A percentile compares a stretch with the other conserved stretches of the same genome.
Conservation (phyloP, 2,888 invertebrate genomes). For the Aspidapion aeneum region DNA sequence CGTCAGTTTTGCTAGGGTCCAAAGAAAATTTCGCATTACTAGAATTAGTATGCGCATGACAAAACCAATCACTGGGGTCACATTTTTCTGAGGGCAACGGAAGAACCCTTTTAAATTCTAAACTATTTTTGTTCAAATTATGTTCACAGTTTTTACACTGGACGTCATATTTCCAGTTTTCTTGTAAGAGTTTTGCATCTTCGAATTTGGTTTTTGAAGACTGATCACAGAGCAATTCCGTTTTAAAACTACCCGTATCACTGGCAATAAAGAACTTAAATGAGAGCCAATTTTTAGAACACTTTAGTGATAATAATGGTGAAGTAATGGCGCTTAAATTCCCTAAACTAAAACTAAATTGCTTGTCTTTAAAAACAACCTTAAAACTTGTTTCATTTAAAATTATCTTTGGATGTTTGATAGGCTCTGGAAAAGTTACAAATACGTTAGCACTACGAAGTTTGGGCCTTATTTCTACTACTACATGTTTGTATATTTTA, state of each 20-base stretch:
- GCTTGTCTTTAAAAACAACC: slow-evolving; percentile 30
- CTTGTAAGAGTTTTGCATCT: slow-evolving; percentile 41
- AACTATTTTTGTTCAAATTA: slow-evolving; percentile 29
- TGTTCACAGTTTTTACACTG: slow-evolving; percentile 46
- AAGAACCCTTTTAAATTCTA: slow-evolving; percentile 56
- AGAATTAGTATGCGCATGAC: slow-evolving; percentile 50
- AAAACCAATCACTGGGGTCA: slow-evolving; percentile 65
- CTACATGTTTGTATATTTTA: slow-evolving; percentile 47
- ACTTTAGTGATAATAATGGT: slow-evolving; percentile 40
- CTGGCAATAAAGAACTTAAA: slow-evolving; percentile 42
- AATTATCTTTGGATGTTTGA: slow-evolving; percentile 33
- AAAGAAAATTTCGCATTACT: slow-evolving; percentile 34
- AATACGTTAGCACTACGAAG: slow-evolving; percentile 60
- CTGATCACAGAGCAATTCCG: slow-evolving; percentile 34
- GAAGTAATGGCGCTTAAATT: slow-evolving; percentile 27
- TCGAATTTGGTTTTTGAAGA: slow-evolving; percentile 21
- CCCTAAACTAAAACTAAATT: slow-evolving; percentile 28
- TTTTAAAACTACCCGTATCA: slow-evolving; percentile 38
- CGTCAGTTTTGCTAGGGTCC: slow-evolving; percentile 53
- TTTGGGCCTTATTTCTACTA: slow-evolving; percentile 59
- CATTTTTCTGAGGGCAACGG: slow-evolving; percentile 59
- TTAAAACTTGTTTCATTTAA: slow-evolving; percentile 27
- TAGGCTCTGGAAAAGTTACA: slow-evolving; percentile 40
- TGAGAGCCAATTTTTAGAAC: slow-evolving; percentile 35
- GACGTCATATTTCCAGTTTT: slow-evolving; percentile 50